A percentile compares a stretch with the other conserved stretches of the same genome.
Conservation (phyloP, 2,113 vertebrate genomes). For the Hassar affinis region DNA sequence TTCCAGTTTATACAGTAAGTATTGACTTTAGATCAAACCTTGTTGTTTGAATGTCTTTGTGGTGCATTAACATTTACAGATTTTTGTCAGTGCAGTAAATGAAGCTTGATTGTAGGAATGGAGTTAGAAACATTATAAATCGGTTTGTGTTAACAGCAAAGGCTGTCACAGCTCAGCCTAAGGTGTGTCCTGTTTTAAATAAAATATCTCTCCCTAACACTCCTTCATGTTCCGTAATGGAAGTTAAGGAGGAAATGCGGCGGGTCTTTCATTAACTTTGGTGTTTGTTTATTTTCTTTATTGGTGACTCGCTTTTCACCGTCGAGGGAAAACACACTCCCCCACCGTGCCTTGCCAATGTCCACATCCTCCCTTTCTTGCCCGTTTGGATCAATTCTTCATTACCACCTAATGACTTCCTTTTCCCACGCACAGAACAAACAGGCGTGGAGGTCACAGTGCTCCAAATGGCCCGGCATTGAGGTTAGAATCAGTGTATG, state of each 20-base stretch:
- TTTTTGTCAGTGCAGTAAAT: not conserved
- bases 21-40: not conserved
- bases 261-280: slow-evolving; percentile 10
- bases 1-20: not conserved
- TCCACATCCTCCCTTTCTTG: slow-evolving; percentile 65
- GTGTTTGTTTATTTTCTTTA: slow-evolving; percentile 48
- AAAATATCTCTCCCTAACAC: not conserved
- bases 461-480: not conserved
- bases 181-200: not conserved
- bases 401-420: slow-evolving; percentile 64
- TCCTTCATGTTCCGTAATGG: not conserved
- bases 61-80: not conserved
- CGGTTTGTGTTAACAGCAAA: not conserved
- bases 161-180: not conserved
- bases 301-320: slow-evolving; percentile 47
- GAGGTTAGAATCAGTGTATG: not conserved
- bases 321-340: slow-evolving; percentile 48
- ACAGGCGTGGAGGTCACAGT: slow-evolving; percentile 40
- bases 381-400: slow-evolving; percentile 56
- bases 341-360: slow-evolving; percentile 53
- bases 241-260: not conserved
- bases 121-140: not conserved
- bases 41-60: not conserved
- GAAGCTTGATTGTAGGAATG: not conserved
- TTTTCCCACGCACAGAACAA: slow-evolving; percentile 60